Conservation (phyloP, 1,140 invertebrate genomes). For the Bilobella aurantiaca region DNA sequence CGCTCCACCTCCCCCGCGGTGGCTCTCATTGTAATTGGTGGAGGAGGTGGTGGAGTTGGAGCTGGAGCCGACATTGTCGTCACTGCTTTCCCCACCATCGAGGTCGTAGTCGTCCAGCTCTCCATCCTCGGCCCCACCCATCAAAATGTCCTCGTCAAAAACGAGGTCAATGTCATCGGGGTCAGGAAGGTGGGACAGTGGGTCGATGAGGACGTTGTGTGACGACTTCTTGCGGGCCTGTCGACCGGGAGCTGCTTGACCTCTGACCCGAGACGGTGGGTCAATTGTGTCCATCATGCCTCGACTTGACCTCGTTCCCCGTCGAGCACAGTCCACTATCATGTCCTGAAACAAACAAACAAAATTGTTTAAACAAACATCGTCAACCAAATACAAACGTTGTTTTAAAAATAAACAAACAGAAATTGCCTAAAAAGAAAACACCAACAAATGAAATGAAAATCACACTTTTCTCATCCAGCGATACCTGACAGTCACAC, state of each 20-base stretch:
- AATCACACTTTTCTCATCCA: too few species aligned
- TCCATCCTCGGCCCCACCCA: conserved; percentile 24
- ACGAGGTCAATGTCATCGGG: conserved; percentile 21
- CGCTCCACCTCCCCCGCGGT: not conserved
- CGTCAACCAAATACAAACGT: too few species aligned
- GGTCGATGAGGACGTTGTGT: not conserved
- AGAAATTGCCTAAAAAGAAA: too few species aligned
- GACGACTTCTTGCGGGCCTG: not conserved
- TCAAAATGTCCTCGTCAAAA: conserved; percentile 33
- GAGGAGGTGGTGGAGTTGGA: conserved; percentile 32
- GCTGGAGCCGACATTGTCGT: conserved; percentile 28
- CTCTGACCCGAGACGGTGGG: too few species aligned
- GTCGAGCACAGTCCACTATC: not conserved
- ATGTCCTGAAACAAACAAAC: not conserved
- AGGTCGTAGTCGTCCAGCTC: conserved; percentile 21
- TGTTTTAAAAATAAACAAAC: too few species aligned
- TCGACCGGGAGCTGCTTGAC: not conserved
- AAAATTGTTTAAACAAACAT: too few species aligned
- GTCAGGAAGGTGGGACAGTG: conserved; percentile 2
- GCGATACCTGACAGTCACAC: too few species aligned
- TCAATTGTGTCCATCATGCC: not conserved
- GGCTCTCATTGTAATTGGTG: conserved; percentile 7
- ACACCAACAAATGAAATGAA: too few species aligned
- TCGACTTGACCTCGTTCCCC: not conserved
- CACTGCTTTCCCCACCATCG: conserved; percentile 23